Percentiles rank a stretch among this genome's conserved stretches.
Conservation (phyloP, 2,113 vertebrate genomes). For the Pontoporia blainvillei region DNA sequence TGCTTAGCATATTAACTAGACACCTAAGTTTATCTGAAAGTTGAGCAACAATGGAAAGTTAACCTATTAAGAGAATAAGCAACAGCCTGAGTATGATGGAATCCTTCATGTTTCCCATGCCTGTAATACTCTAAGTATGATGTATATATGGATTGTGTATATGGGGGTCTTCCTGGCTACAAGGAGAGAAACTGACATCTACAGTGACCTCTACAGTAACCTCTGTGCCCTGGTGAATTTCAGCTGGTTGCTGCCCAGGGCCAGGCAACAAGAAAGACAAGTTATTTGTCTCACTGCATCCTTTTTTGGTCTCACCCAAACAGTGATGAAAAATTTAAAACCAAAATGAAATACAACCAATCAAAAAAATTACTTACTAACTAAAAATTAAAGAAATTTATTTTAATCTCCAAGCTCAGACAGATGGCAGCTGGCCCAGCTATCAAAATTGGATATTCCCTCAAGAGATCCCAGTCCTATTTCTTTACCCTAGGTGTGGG, state of each 20-base stretch:
- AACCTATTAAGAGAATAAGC: background rate
- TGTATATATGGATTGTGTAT: background rate
- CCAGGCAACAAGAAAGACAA: background rate
- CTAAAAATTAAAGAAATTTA: background rate
- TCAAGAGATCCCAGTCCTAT: accelerated
- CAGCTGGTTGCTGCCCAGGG: background rate
- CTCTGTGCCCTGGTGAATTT: background rate
- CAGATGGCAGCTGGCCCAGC: background rate
- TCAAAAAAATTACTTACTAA: background rate
- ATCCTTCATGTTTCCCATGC: background rate
- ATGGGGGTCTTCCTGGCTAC: background rate
- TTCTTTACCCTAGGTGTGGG: accelerated
- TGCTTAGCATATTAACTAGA: background rate
- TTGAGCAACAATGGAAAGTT: background rate
- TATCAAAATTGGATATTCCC: background rate
- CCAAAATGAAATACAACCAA: background rate
- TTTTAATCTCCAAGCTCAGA: background rate
- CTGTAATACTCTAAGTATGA: background rate
- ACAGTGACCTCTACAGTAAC: background rate
- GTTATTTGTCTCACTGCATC: background rate
- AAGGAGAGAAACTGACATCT: background rate
- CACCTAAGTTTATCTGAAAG: background rate
- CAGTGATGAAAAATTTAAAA: background rate
- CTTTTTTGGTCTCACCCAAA: background rate
- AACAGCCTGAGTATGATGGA: background rate